These are phyloP conservation scores for Bombus cullumanus DNA, from an alignment of 1,140 invertebrate genomes.

Conservation along the genomic window DNA sequence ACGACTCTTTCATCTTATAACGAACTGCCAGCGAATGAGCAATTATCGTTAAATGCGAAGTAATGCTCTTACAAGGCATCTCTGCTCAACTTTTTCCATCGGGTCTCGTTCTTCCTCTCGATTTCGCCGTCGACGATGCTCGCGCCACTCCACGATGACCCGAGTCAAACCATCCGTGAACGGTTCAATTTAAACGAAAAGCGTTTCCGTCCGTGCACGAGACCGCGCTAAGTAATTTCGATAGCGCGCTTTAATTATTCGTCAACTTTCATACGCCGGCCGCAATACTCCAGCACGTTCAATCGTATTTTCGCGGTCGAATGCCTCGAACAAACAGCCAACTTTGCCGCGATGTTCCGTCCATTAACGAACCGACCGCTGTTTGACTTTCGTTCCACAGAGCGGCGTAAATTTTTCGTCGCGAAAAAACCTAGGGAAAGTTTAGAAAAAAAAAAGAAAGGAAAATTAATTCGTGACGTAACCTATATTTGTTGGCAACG, in stretches of 20 bases:
- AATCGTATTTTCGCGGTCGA: slow-evolving; percentile 26
- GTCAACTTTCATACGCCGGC: background rate
- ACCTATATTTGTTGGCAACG: background rate
- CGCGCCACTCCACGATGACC: background rate
- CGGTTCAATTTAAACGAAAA: slow-evolving; percentile 8
- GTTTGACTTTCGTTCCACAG: slow-evolving; percentile 3
- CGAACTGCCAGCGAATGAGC: slow-evolving; percentile 40
- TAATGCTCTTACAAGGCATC: slow-evolving; percentile 33
- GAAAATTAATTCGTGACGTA: background rate
- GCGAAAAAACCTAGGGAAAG: background rate
- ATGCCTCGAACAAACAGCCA: slow-evolving; percentile 9
- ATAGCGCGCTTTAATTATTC: background rate
- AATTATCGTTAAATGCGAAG: slow-evolving; percentile 52
- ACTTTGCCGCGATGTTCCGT: slow-evolving; percentile 12
- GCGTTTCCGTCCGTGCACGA: too few relatives aligned
- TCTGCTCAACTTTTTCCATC: background rate
- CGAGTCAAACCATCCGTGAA: slow-evolving; percentile 10
- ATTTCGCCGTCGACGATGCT: background rate
- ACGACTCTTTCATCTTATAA: slow-evolving; percentile 53
- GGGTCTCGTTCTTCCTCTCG: background rate
- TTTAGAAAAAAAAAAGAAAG: background rate
- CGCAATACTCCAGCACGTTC: background rate
- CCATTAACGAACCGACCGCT: slow-evolving; percentile 2
- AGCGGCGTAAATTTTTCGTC: background rate
- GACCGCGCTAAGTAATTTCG: slow-evolving; percentile 13